These are phyloP conservation scores for Hippoglossus hippoglossus DNA, from an alignment of 2,797 vertebrate genomes.

Conservation along the genomic window DNA sequence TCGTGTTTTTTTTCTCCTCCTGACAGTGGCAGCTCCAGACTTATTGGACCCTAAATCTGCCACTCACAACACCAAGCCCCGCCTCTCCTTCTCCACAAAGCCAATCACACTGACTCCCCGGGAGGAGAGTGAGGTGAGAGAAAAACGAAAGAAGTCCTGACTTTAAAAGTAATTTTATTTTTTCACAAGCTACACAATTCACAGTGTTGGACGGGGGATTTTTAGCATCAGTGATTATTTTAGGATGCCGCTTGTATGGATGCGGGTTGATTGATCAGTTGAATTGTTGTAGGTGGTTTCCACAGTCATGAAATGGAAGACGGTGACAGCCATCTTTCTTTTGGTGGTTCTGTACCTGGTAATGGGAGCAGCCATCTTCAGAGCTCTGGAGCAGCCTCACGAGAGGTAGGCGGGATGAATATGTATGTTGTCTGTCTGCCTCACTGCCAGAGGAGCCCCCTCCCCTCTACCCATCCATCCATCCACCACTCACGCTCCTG, in stretches of 20 bases:
- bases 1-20: constrained; percentile 38
- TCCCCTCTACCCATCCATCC: background rate
- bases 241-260: background rate
- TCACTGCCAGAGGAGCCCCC: background rate
- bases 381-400: constrained; percentile 93
- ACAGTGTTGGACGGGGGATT: too few species aligned
- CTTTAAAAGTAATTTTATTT: constrained; percentile 3
- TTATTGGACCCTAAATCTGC: constrained; percentile 97
- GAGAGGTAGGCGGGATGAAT: constrained; percentile 83
- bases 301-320: constrained; percentile 99
- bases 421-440: constrained; percentile 3
- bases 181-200: too few species aligned
- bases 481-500: background rate
- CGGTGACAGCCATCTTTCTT: constrained; percentile 93
- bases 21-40: constrained; percentile 96
- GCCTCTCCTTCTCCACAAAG: constrained; percentile 96
- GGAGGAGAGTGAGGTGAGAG: constrained; percentile 89
- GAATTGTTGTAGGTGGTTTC: constrained; percentile 81
- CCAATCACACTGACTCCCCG: constrained; percentile 89
- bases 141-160: constrained; percentile 6
- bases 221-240: background rate
- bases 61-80: constrained; percentile 95
- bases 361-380: constrained; percentile 95
- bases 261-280: constrained; percentile 49
- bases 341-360: constrained; percentile 96